Conservation (phyloP, 2,888 invertebrate species). For the Lacanobia oleracea region DNA sequence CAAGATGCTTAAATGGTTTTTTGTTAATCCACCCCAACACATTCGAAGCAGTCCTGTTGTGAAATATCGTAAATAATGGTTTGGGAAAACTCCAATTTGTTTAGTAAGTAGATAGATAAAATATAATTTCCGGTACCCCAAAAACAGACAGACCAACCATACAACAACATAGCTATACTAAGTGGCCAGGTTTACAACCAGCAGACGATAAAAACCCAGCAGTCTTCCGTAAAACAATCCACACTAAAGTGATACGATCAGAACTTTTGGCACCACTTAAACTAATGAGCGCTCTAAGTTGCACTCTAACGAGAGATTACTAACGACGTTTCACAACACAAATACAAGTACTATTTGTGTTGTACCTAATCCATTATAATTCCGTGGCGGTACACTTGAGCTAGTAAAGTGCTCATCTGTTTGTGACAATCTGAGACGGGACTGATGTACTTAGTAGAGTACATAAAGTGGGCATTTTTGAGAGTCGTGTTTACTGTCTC, state of each 20-base stretch:
- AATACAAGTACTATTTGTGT: constrained; percentile 28
- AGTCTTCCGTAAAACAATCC: not conserved
- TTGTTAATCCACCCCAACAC: not conserved
- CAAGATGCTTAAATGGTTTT: not conserved
- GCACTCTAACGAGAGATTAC: not conserved
- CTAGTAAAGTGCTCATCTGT: constrained; percentile 17
- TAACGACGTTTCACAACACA: constrained; percentile 22
- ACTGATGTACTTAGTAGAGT: not conserved
- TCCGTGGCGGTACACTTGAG: not conserved
- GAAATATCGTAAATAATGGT: not conserved
- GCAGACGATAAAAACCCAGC: not conserved
- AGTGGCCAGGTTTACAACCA: not conserved
- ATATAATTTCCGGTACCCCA: no score
- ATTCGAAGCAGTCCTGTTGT: not conserved
- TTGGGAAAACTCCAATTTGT: not conserved
- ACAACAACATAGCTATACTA: no score
- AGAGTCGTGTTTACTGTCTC: not conserved
- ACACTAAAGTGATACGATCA: not conserved
- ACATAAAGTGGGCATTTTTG: not conserved
- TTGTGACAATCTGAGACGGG: constrained; percentile 18
- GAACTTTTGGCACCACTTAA: not conserved
- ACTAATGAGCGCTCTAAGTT: constrained; percentile 2
- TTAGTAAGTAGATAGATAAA: not conserved
- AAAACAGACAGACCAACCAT: no score
- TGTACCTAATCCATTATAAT: constrained; percentile 31